A percentile compares a stretch with the other conserved stretches of the same genome.
Evolutionary conservation across 2,888 invertebrate genomes (phyloP).

Genomic region (Hipparchia sbordonii): DNA sequence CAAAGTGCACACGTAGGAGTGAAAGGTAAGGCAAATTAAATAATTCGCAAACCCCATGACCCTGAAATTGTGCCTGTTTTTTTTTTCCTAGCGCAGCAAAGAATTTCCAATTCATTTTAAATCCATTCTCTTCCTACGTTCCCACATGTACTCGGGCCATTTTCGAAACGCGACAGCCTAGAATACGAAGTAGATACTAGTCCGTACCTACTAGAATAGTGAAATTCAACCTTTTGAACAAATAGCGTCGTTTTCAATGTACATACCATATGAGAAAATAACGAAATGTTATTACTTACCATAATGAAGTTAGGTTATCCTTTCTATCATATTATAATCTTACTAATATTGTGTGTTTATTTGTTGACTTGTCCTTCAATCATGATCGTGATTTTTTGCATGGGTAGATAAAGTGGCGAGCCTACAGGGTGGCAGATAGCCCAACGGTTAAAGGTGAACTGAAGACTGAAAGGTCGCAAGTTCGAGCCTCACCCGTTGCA

Average conservation of each 20-base stretch:
- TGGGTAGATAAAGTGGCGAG: too few relatives aligned
- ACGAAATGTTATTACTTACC: background rate
- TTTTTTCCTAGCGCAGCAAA: constrained; percentile 2
- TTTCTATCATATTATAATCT: too few relatives aligned
- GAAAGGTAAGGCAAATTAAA: background rate
- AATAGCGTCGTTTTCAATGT: background rate
- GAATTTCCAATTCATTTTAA: constrained; percentile 16
- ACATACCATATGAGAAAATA: too few relatives aligned
- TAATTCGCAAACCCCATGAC: constrained; percentile 3
- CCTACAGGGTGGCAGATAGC: too few relatives aligned
- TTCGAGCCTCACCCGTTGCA: too few relatives aligned
- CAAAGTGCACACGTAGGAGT: too few relatives aligned
- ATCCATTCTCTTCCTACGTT: constrained; percentile 19
- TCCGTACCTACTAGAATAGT: background rate
- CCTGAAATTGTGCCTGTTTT: constrained; percentile 7
- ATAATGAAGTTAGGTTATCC: too few relatives aligned
- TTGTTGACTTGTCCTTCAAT: too few relatives aligned
- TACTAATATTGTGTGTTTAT: too few relatives aligned
- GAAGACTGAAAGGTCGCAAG: too few relatives aligned
- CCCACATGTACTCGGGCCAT: constrained; percentile 12
- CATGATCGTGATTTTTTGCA: too few relatives aligned
- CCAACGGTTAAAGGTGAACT: too few relatives aligned
- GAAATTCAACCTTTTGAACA: constrained; percentile 3
- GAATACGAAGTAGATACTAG: constrained; percentile 4
- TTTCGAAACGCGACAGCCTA: constrained; percentile 14